Evolutionary conservation across 2,888 invertebrate species (phyloP).

Genomic region (Harpalus rubripes): DNA sequence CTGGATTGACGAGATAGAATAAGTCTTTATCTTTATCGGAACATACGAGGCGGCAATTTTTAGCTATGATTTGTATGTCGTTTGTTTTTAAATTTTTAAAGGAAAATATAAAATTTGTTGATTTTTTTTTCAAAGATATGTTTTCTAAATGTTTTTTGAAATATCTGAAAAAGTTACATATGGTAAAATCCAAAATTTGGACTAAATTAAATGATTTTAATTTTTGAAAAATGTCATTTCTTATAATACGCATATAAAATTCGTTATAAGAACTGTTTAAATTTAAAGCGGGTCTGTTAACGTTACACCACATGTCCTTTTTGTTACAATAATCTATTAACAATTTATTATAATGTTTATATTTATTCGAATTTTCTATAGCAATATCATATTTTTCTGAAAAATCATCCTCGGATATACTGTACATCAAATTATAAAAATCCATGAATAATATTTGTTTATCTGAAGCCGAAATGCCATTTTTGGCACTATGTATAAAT

Average conservation of each 20-base stretch:
- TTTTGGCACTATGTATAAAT: conserved; percentile 52
- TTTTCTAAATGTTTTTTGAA: conserved; percentile 15
- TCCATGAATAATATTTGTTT: conserved; percentile 38
- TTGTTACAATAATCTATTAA: neutral
- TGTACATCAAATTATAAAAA: conserved; percentile 59
- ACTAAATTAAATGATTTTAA: conserved; percentile 19
- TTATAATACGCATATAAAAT: neutral
- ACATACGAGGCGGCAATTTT: neutral
- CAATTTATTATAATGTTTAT: conserved; percentile 21
- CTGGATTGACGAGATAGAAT: conserved; percentile 12
- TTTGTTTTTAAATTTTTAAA: neutral
- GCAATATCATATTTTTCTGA: conserved; percentile 29
- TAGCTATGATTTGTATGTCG: neutral
- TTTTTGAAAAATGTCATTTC: conserved; percentile 2
- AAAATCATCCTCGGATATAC: conserved; percentile 7
- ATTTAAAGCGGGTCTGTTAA: neutral
- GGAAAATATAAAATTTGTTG: conserved; percentile 22
- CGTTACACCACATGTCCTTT: neutral
- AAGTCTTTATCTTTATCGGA: conserved; percentile 11
- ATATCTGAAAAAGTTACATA: conserved; percentile 6
- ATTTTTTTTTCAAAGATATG: neutral
- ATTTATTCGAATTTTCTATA: conserved; percentile 24
- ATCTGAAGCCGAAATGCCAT: conserved; percentile 16
- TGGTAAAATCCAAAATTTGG: conserved; percentile 10
- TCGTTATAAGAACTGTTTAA: conserved; percentile 6